Percentiles rank a stretch among this genome's conserved stretches.
phyloP scores from a whole-genome alignment of 2,113 vertebrate genomes.

The Heterotilapia buettikoferi region DNA sequence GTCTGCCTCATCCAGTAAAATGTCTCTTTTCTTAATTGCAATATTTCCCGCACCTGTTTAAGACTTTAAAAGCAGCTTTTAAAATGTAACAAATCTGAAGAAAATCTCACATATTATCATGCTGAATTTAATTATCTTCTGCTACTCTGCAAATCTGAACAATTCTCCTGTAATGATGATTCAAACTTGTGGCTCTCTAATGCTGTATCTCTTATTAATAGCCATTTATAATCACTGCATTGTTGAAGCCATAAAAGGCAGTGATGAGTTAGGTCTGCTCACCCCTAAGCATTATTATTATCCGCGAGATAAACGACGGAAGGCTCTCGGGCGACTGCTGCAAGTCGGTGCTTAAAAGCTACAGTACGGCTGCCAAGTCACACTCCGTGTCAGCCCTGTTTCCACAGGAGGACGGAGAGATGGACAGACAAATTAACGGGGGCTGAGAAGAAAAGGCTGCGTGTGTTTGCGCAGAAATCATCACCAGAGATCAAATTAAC shows the following conservation, averaged over 20 bases:
- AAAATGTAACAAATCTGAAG: not conserved
- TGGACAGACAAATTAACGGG: not conserved
- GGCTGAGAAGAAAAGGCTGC: not conserved
- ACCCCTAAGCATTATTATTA: slow-evolving; percentile 34
- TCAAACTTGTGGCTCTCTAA: not conserved
- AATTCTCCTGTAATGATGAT: not conserved
- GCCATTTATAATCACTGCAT: slow-evolving; percentile 18
- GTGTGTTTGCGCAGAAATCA: not conserved
- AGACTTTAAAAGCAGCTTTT: not conserved
- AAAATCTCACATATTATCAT: not conserved
- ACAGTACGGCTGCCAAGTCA: not conserved
- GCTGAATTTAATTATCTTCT: not conserved
- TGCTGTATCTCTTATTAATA: slow-evolving; percentile 18
- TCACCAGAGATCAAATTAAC: slow-evolving; percentile 20
- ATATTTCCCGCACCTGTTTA: not conserved
- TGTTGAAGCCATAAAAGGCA: slow-evolving; percentile 16
- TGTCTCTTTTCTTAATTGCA: not conserved
- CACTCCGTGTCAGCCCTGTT: not conserved
- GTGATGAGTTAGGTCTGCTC: not conserved
- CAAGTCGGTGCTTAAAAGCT: not conserved
- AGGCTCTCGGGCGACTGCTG: not conserved
- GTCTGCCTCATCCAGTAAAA: not conserved
- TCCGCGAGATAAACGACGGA: slow-evolving; percentile 38
- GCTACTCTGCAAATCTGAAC: not conserved
- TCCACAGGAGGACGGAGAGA: not conserved